Percentiles rank a stretch among this genome's conserved stretches.
Evolutionary conservation across 2,797 vertebrate genomes (phyloP).

Genomic region (Synaphobranchus kaupii): DNA sequence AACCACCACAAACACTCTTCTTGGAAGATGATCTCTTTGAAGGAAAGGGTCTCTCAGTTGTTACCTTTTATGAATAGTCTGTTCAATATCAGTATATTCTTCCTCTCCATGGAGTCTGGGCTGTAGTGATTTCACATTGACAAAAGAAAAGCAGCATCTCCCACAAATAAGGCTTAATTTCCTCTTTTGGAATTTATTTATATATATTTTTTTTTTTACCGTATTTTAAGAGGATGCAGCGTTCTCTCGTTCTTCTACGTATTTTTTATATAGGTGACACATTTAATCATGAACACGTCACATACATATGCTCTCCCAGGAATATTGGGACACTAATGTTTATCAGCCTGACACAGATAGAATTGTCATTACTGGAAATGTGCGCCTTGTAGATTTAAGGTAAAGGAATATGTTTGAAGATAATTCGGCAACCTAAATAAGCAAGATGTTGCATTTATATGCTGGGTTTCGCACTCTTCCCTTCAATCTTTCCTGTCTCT

Average conservation of each 20-base stretch:
- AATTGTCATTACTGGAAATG: not conserved
- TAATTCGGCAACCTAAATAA: not conserved
- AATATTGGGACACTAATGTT: not conserved
- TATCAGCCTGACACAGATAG: not conserved
- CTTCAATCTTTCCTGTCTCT: not conserved
- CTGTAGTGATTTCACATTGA: not conserved
- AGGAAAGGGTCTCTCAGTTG: not conserved
- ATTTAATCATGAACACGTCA: not conserved
- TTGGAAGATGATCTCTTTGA: not conserved
- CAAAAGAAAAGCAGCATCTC: not conserved
- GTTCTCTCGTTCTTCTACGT: not conserved
- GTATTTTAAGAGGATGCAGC: not conserved
- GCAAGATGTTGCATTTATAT: not conserved
- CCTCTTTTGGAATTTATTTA: not conserved
- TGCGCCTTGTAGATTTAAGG: not conserved
- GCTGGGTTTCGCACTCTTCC: not conserved
- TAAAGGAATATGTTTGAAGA: not conserved
- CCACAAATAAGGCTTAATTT: not conserved
- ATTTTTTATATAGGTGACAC: not conserved
- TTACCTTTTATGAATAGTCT: not conserved
- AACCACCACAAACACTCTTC: not conserved
- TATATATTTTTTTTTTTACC: not conserved
- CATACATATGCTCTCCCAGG: not conserved
- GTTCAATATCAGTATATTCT: not conserved
- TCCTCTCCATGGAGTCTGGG: not conserved